Base-by-base conservation (phyloP, 2,797 vertebrate species). In the Australoheros facetus region DNA sequence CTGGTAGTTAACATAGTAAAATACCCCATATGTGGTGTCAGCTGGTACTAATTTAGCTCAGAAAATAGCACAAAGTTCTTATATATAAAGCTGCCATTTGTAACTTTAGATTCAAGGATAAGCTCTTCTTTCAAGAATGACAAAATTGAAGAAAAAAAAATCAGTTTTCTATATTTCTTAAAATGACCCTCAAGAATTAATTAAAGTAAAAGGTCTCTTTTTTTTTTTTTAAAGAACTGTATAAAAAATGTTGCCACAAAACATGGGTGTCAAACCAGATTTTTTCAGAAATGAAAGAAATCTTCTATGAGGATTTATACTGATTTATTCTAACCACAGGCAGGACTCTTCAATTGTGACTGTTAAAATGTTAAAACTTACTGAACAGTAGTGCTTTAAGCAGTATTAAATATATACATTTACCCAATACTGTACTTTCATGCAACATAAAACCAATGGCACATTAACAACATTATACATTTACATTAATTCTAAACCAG, bases 361-460 rank as follows among this genome's bases (percentile, higher is more conserved):
- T 37, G 26, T 54, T 54, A 73, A 70, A 86, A 85, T 75, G 9
- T 13, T 59, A 57, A 57, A 79, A 73, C 39, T 45, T 0, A 83
- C 34, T 58, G 74, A 4, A 71, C 21, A 42, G 42, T 1, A 7
- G 74, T 69, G 71, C 62, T 75, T 79, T 83, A 81, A 85, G 89
- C 64, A 83, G 7, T 4, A 28, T 90, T 79, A 85, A 85, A 92
- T 80, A 84, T 13, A 4, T 21, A 82, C 17, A 79, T 79, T 76
- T 19, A 77, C 57, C 58, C 77, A 75, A n/a, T 26, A 72, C 23
- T 23, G 23, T 23, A 23, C 56, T 64, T 78, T 53, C 14, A 80
- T 81, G 78, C 80, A 79, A 73, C 13, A 57, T 3, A n/a, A 21
- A 71, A 48, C 23, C 30, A 57, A 19, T 64, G 71, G 83, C 71